Base-by-base conservation (phyloP, 2,888 invertebrate genomes). In the Chymomyza amoena region DNA sequence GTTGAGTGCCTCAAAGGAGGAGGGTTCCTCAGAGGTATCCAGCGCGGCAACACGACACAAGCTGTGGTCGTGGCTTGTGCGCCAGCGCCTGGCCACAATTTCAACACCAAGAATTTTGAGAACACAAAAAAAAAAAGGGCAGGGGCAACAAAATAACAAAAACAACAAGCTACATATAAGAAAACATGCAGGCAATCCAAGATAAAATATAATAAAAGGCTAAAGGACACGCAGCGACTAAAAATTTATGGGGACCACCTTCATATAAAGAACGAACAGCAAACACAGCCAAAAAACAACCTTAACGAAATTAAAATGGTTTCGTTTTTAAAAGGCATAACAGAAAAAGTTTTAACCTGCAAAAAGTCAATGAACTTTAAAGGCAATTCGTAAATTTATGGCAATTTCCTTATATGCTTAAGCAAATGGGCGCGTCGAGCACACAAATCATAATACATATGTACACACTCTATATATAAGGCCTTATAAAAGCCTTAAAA, bases 241-340 rank as follows among this genome's bases (percentile, higher is more conserved):
- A 77, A 74, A 87, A 88, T 87, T 89, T 89, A 74, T 78, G 70
- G 70, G 77, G 89, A 85, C 89, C 89, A 84, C 84, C 84, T 87
- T 76, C 70, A 72, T 68, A 76, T 71, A 51, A 54, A 61, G 62
- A 68, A 64, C 51, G 25, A 28, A 39, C n/a, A n/a, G n/a, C n/a
- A 66, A 68, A 63, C 45, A 66, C 20, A 70, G 20, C 60, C 4
- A 45, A 32, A 61, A 56, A 20, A 61, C 61, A 18, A 61, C 65
- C 52, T 60, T 63, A 67, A 57, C 68, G 68, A 78, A 83, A 80
- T 86, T 80, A 83, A 86, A 88, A 81, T 81, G 81, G 32, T 79
- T 84, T 76, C 54, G 62, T 50, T 60, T 68, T 61, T 61, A 32
- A 54, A 15, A 57, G 75, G 69, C 69, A 75, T 25, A 25, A 25